Evolutionary conservation across 2,888 invertebrate species (phyloP), one percentile per base, ranked within the genome.

Genomic region (Temnothorax ravouxi): DNA sequence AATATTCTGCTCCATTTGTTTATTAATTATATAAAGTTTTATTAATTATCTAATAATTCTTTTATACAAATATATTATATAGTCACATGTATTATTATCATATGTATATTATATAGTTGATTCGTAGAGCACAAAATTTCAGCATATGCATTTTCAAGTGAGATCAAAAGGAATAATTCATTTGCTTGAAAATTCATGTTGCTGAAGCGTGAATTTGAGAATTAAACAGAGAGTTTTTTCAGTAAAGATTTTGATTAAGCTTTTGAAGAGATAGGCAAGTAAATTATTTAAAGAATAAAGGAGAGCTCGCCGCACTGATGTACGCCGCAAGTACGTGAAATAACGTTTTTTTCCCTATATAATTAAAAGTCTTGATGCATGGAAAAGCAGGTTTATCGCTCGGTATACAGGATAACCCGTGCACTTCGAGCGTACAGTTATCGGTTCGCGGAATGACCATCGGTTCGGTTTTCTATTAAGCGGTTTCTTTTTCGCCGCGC

Each of bases 361-460:
- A 56, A 67, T 77, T 77, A 56, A 69, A 41, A 56, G 54, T 44
- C 41, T 69, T n/a, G 29, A 29, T 66, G 29, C n/a, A 15, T 79
- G 18, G 34, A 47, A 71, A 59, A 71, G 72, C 21, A 79, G 59
- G 47, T 79, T 79, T 71, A 71, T 79, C 56, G 56, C 56, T 47
- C 56, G 11, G 71, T 29, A 25, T 18, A 47, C n/a, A 47, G 71
- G 18, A 71, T 79, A 71, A 79, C n/a, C 47, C 34, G 18, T 18
- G 56, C 47, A 50, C 44, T 79, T 47, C 34, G 18, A 34, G 41
- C n/a, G 47, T 13, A 38, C 18, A 38, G 59, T 61, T 71, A 59
- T 72, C 56, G 21, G 21, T 38, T 79, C 74, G 56, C 44, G 56
- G 47, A 59, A 80, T 38, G 18, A 38, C 8, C 59, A 13, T 80